Conservation (phyloP, 1,140 invertebrate genomes). For the Aricia agestis region DNA sequence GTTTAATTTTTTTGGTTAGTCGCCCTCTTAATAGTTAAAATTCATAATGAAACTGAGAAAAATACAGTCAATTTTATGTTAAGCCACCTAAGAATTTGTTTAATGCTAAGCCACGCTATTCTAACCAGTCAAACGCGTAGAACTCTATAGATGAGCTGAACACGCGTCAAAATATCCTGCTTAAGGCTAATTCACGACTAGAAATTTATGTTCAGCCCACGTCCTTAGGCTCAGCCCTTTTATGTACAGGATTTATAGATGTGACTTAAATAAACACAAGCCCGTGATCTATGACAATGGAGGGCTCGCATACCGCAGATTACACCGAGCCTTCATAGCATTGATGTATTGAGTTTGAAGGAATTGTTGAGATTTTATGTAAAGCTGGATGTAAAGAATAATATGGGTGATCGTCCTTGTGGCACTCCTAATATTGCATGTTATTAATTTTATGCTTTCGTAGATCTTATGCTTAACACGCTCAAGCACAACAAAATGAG, state of each 20-base stretch:
- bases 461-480: no score
- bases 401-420: neutral
- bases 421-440: neutral
- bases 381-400: neutral
- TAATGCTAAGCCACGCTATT: neutral
- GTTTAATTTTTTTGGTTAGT: no score
- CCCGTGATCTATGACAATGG: slow-evolving; percentile 37
- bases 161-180: slow-evolving; percentile 50
- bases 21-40: no score
- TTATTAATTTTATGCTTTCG: no score
- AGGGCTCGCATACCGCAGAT: neutral
- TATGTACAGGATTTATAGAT: slow-evolving; percentile 65
- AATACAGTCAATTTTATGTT: no score
- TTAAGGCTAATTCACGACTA: slow-evolving; percentile 59
- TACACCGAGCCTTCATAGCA: neutral
- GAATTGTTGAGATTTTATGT: neutral
- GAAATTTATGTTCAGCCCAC: slow-evolving; percentile 62
- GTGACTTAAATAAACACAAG: slow-evolving; percentile 31
- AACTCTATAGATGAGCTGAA: neutral
- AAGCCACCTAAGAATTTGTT: no score
- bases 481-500: no score
- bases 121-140: neutral
- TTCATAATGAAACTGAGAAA: no score
- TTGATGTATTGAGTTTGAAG: neutral
- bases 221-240: slow-evolving; percentile 61